Evolutionary conservation across 2,888 invertebrate genomes (phyloP), one percentile per base, ranked within the genome.

Genomic region (Acronicta leporina): DNA sequence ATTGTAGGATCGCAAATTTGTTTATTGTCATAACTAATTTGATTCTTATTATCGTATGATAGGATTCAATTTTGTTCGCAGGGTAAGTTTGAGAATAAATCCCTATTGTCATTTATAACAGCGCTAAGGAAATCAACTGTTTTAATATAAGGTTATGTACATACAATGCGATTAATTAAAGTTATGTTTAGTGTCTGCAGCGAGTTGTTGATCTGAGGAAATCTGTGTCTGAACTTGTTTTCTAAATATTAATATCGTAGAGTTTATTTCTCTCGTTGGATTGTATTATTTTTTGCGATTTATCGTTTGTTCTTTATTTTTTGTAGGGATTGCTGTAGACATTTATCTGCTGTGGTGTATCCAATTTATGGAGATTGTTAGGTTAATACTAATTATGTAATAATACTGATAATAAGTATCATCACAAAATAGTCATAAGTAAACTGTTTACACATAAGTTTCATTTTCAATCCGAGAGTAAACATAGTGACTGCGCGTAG

Each of bases 151-250:
- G 82, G 79, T 76, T 82, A 83, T 80, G 77, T 85, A 81, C 77
- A 82, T 79, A 83, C 81, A 80, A 84, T 83, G 80, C 80, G 80
- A 87, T 88, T 85, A 87, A 87, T 87, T 86, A 84, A 82, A 81
- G 73, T 78, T 77, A 73, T 79, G 74, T 79, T 74, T 73, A 68
- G 69, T 73, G 71, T 72, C 71, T 62, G 66, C 63, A 61, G 43
- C 56, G 47, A 47, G 50, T 57, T 61, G 68, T 64, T 64, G 67
- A 70, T 73, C 58, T 70, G 71, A 70, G 73, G 53, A 69, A 72
- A 74, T 71, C 65, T 61, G 63, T 66, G 49, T 61, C 59, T 55
- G 46, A 58, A 57, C 60, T 64, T 56, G 62, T 68, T 65, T 71
- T 58, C 42, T 50, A 50, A 49, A 61, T 60, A 60, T 59, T 59